Evolutionary conservation across 30 jellyfish, hydroid and myxozoan species (phyloP).

Genomic region (Turritopsis rubra): DNA sequence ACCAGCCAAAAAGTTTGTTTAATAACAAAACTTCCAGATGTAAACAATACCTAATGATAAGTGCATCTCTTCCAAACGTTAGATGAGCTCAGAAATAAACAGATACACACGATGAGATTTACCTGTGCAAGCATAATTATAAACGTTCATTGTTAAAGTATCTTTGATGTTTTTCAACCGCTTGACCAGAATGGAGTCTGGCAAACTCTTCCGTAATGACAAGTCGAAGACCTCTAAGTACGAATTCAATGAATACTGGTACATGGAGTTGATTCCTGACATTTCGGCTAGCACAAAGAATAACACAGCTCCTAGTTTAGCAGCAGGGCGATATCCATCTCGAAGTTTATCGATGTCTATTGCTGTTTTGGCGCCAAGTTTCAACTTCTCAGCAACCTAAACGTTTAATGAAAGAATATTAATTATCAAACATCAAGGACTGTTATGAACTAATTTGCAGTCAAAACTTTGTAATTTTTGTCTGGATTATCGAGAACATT

Average conservation of each 20-base stretch:
- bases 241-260: slow-evolving; percentile 82
- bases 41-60: not conserved
- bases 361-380: slow-evolving; percentile 98
- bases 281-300: slow-evolving; percentile 91
- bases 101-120: not conserved
- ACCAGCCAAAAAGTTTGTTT: not conserved
- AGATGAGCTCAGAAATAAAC: not conserved
- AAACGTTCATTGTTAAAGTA: slow-evolving; percentile 69
- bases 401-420: not conserved
- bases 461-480: too few species aligned
- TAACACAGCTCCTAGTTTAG: slow-evolving; percentile 93
- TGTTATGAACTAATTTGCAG: too few species aligned
- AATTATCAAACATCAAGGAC: not conserved
- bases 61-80: too few species aligned
- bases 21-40: not conserved
- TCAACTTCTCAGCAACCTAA: slow-evolving; percentile 93
- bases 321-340: slow-evolving; percentile 96
- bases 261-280: slow-evolving; percentile 94
- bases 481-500: too few species aligned
- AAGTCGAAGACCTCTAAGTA: slow-evolving; percentile 81
- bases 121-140: slow-evolving; percentile 98
- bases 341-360: slow-evolving; percentile 86
- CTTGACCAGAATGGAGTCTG: slow-evolving; percentile 83
- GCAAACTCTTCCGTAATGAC: slow-evolving; percentile 81
- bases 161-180: slow-evolving; percentile 88